Conservation (phyloP, 2,888 invertebrate species). For the Papilio demoleus region DNA sequence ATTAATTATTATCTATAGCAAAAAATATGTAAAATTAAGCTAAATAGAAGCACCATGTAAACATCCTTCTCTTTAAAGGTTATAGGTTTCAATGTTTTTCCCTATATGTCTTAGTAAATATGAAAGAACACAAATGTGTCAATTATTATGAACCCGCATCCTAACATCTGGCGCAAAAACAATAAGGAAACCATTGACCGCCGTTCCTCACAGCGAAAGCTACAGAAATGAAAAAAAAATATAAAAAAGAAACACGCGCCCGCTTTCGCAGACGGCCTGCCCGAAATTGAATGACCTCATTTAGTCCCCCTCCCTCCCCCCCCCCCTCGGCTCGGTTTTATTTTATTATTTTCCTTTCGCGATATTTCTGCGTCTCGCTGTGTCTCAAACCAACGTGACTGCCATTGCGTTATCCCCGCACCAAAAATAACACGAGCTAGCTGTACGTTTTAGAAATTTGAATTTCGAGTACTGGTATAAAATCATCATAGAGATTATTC, state of each 20-base stretch:
- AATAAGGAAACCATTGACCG: constrained; percentile 59
- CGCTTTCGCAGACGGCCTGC: constrained; percentile 53
- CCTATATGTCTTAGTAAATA: neutral
- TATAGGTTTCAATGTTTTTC: neutral
- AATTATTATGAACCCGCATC: constrained; percentile 41
- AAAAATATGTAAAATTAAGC: neutral
- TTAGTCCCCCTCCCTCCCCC: no score
- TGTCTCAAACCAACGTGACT: constrained; percentile 28
- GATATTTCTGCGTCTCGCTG: constrained; percentile 42
- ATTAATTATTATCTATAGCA: neutral
- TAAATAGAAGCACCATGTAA: no score
- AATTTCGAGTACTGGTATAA: neutral
- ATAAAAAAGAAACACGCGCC: constrained; percentile 44
- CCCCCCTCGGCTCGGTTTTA: constrained; percentile 47
- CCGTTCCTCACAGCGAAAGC: constrained; percentile 69
- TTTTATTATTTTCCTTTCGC: constrained; percentile 43
- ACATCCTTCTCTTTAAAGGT: neutral
- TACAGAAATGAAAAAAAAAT: constrained; percentile 59
- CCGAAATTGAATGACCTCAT: constrained; percentile 70
- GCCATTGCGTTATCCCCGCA: constrained; percentile 37
- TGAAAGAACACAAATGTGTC: constrained; percentile 16
- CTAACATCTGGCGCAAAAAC: constrained; percentile 47
- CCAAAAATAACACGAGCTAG: constrained; percentile 7
- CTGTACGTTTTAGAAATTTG: constrained; percentile 13
- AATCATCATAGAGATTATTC: neutral